Base-by-base conservation (phyloP, 2,113 vertebrate genomes). In the Phoxinus phoxinus region DNA sequence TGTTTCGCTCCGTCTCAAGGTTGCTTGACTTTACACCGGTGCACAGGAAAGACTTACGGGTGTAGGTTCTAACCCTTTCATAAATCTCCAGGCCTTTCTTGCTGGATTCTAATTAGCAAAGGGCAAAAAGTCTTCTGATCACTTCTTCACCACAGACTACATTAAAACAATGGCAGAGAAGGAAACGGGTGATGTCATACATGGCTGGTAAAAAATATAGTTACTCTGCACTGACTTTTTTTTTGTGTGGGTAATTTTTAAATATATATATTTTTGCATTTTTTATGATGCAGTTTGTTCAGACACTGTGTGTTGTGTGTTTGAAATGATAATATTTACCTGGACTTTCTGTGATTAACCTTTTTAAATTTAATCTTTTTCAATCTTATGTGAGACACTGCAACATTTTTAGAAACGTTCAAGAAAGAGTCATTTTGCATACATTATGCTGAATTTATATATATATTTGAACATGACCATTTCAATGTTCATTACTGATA, bases 1-100 rank as follows among this genome's bases (percentile, higher is more conserved):
- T 86, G 87, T 94, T 92, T 93, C 86, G 82, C 85, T 89, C 86
- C 86, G 76, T 93, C 90, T 93, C 93, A 94, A 94, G 93, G 93
- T 94, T 94, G 93, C 91, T 90, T 91, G 91, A 88, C 91, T 94
- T 92, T 92, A 92, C 93, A 91, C 81, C 89, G 86, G 89, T 86
- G 90, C 91, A 92, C 92, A 90, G 92, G 92, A 89, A 91, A 94
- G 93, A 94, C 92, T 94, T 93, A 94, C 94, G 91, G 91, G 88
- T 89, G 87, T 84, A 89, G 71, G 86, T 90, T 75, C 87, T 88
- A 92, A 91, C 92, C 90, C 91, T 92, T 93, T 92, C 92, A 95
- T 94, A 94, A 94, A 94, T 95, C 93, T 90, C 84, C 44, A 86
- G 58, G 81, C 87, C 88, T 90, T 84, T 89, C 86, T 83, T 1